A percentile compares a stretch with the other conserved stretches of the same genome.
Evolutionary conservation across 2,113 vertebrate genomes (phyloP).

Genomic region (Melanostigma gelatinosum): DNA sequence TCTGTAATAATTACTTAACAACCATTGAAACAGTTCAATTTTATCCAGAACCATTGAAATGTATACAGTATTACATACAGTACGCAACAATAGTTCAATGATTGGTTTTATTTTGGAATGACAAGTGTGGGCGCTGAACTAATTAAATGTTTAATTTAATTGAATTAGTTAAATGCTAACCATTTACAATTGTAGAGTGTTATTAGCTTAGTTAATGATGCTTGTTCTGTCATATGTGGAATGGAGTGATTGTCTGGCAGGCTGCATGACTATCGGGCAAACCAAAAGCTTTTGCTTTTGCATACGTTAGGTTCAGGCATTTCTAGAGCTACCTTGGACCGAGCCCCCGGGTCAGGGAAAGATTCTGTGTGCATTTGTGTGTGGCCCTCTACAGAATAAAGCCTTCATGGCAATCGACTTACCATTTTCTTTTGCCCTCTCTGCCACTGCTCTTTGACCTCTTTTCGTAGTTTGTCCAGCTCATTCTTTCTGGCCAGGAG

Average conservation of each 20-base stretch:
- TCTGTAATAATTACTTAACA: not conserved
- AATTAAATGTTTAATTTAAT: not conserved
- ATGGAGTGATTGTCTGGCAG: not conserved
- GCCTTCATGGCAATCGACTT: constrained; percentile 16
- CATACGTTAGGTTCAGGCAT: not conserved
- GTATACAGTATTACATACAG: not conserved
- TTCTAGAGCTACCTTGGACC: constrained; percentile 28
- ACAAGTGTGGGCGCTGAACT: not conserved
- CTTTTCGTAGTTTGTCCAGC: constrained; percentile 95
- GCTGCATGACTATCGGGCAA: not conserved
- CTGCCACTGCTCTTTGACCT: constrained; percentile 98
- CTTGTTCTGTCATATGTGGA: not conserved
- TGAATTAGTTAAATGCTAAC: too few species aligned
- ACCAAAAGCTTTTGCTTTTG: constrained; percentile 25
- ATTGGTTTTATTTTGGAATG: not conserved
- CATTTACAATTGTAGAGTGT: not conserved
- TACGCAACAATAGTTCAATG: not conserved
- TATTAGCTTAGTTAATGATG: not conserved
- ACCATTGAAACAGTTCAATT: not conserved
- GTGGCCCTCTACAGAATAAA: constrained; percentile 12
- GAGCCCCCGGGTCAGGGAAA: not conserved
- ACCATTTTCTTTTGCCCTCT: constrained; percentile 97
- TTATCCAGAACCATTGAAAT: not conserved
- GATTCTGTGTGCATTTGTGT: not conserved
- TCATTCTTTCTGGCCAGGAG: constrained; percentile 93